Conservation (phyloP, 2,888 invertebrate species). For the Adela reaumurella region DNA sequence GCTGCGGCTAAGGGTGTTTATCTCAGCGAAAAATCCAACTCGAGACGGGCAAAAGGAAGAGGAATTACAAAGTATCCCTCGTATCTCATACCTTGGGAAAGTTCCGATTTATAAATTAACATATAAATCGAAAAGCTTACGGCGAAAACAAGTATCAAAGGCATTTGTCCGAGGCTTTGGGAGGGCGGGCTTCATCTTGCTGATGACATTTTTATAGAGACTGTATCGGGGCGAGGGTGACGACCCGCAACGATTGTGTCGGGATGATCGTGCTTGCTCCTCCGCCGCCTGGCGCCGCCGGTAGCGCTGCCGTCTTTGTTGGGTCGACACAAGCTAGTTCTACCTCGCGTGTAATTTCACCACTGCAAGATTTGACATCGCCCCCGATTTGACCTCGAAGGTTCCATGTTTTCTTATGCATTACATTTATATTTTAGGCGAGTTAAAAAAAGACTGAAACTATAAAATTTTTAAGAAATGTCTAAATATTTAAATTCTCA, state of each 20-base stretch:
- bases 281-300: not conserved
- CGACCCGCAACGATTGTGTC: not conserved
- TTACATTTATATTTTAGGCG: no score
- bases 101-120: slow-evolving; percentile 52
- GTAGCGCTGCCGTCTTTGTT: no score
- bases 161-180: slow-evolving; percentile 42
- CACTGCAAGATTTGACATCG: no score
- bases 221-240: not conserved
- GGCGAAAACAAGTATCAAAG: slow-evolving; percentile 50
- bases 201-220: not conserved
- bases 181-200: slow-evolving; percentile 13
- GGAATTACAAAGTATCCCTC: not conserved
- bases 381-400: no score
- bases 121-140: slow-evolving; percentile 55
- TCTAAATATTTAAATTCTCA: no score
- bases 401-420: no score
- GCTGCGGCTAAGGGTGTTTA: not conserved
- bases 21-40: not conserved
- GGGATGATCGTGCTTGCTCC: no score
- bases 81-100: slow-evolving; percentile 15
- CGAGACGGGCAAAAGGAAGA: not conserved
- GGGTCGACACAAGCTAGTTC: no score
- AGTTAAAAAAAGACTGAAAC: no score
- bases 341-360: no score
- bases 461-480: no score